Evolutionary conservation across 2,113 vertebrate genomes (phyloP), one percentile per base, ranked within the genome.

Genomic region (Oreochromis spilurus): DNA sequence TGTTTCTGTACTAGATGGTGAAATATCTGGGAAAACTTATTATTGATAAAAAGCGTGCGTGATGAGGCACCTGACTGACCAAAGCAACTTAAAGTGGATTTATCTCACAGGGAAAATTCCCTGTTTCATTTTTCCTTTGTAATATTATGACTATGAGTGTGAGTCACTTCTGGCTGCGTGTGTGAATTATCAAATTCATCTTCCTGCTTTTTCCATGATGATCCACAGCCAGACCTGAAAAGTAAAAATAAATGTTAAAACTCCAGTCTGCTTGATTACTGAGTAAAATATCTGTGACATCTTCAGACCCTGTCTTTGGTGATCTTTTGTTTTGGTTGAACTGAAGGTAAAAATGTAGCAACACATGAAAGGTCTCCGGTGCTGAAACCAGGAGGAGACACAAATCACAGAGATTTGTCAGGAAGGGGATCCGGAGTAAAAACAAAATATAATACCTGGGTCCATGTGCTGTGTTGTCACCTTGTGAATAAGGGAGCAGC

Each of bases 131-230:
- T 31, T 24, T 2, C 72, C 26, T n/a, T 4, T 50, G 43, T 50
- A 77, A 31, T 17, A 12, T 19, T 36, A 6, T 16, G 31, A 19
- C 16, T 31, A 40, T 67, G 14, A 50, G 4, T 19, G 7, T 94
- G 92, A 93, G 85, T 93, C 92, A 93, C 31, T 16, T 55, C 10
- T 48, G 26, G 4, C 24, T 36, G 17, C 70, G 14, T 36, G 16
- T 31, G 29, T 77, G 17, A 19, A 77, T 34, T 50, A 65, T 81
- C 88, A 81, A 3, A 29, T 9, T 45, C 0, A 8, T 53, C 70
- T 31, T 85, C 19, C 24, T n/a, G 5, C 29, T 10, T 86, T 87
- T 87, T 78, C 43, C 55, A 65, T 48, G 62, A 87, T 58, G 26
- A 65, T n/a, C 10, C 17, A 53, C 4, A 40, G 3, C 24, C 21